Conservation (phyloP, 2,113 vertebrate species). For the Gasterosteus aculeatus region DNA sequence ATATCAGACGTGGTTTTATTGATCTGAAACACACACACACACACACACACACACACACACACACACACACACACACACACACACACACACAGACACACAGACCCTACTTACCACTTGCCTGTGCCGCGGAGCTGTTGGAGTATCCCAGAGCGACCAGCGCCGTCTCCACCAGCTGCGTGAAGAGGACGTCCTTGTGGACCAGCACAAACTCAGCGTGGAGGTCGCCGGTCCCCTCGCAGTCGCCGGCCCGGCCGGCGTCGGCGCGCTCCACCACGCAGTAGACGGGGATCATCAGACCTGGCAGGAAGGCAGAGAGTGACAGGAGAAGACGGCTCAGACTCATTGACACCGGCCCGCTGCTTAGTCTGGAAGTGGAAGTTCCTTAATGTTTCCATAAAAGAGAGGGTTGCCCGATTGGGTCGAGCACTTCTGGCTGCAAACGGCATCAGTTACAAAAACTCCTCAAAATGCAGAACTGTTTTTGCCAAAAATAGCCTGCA, state of each 20-base stretch:
- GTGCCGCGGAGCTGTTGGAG: slow-evolving; percentile 94
- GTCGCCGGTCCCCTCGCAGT: slow-evolving; percentile 88
- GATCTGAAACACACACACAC: background rate
- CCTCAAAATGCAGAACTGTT: background rate
- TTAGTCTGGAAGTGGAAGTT: background rate
- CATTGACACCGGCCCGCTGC: background rate
- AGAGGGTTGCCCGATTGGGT: background rate
- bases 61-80: no score
- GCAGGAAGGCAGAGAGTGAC: background rate
- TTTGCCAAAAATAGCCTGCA: background rate
- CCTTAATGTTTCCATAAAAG: background rate
- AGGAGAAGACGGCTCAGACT: background rate
- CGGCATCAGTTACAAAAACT: background rate
- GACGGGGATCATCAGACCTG: slow-evolving; percentile 97
- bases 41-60: slow-evolving; percentile 1
- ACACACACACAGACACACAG: slow-evolving; percentile 1
- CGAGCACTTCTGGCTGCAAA: background rate
- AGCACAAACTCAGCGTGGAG: slow-evolving; percentile 95
- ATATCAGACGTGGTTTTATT: background rate
- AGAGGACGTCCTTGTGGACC: slow-evolving; percentile 95
- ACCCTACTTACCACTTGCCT: slow-evolving; percentile 88
- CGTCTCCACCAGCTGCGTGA: slow-evolving; percentile 97
- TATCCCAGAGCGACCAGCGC: slow-evolving; percentile 94
- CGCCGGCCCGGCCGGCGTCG: slow-evolving; percentile 83
- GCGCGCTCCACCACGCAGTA: slow-evolving; percentile 97